phyloP scores from a whole-genome alignment of 2,113 vertebrate species.

The Donacobius atricapilla region DNA sequence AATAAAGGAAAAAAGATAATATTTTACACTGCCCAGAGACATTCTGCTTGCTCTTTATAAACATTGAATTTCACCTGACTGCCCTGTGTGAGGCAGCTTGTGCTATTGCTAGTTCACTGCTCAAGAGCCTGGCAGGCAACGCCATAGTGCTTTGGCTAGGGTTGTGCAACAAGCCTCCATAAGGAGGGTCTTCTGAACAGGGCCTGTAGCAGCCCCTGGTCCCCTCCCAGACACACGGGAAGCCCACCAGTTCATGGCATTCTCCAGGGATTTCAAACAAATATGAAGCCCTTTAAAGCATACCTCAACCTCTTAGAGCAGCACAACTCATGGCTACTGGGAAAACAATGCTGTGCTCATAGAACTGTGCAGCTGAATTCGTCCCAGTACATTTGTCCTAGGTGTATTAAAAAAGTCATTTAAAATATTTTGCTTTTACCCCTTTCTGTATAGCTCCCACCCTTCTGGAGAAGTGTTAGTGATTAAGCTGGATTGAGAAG shows the following conservation, averaged over 20 bases:
- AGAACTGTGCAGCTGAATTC: neutral
- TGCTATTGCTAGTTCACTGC: neutral
- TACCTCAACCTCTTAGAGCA: neutral
- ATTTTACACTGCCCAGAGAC: neutral
- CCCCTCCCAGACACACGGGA: fast-evolving
- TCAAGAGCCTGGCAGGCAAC: neutral
- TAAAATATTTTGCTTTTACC: neutral
- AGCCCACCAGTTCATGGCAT: neutral
- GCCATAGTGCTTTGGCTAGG: neutral
- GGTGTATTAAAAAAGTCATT: neutral
- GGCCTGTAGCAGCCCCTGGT: neutral
- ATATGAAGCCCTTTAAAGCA: neutral
- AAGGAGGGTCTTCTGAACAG: neutral
- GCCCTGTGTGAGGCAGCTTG: neutral
- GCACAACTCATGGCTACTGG: fast-evolving
- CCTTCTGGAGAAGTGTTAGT: neutral
- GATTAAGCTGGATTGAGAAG: neutral
- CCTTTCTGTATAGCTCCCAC: neutral
- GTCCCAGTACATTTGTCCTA: neutral
- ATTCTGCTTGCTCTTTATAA: neutral
- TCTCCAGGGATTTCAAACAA: neutral
- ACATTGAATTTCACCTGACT: neutral
- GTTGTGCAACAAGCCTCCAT: neutral
- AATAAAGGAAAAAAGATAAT: neutral
- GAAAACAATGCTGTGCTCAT: neutral